A percentile compares a stretch with the other conserved stretches of the same genome.
These are phyloP conservation scores for Eonycteris spelaea DNA, from an alignment of 2,113 vertebrate species.

Conservation along the genomic window DNA sequence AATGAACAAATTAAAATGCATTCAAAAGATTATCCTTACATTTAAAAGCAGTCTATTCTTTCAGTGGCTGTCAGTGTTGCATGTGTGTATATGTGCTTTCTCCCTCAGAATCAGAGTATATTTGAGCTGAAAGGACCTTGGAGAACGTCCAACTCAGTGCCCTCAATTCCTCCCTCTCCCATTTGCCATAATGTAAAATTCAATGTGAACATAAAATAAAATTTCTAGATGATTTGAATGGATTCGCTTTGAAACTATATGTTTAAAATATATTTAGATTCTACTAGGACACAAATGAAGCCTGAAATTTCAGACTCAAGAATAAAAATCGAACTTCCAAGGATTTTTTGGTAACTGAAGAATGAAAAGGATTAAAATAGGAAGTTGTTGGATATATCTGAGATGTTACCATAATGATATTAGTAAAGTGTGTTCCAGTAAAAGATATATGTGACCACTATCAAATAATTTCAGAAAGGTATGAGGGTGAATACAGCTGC, in stretches of 20 bases:
- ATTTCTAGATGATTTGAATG: constrained; percentile 31
- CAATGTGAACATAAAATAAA: constrained; percentile 53
- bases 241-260: constrained; percentile 31
- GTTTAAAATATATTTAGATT: constrained; percentile 40
- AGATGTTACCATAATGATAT: background rate
- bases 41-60: constrained; percentile 46
- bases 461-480: background rate
- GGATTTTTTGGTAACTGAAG: background rate
- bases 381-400: background rate
- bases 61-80: background rate
- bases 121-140: constrained; percentile 34
- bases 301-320: constrained; percentile 32
- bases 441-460: background rate
- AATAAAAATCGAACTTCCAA: background rate
- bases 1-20: constrained; percentile 45
- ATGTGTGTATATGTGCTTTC: background rate
- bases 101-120: constrained; percentile 6
- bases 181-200: constrained; percentile 44
- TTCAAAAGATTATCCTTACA: background rate
- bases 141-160: constrained; percentile 20
- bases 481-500: background rate
- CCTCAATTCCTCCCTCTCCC: background rate
- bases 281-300: constrained; percentile 31
- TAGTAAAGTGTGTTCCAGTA: background rate
- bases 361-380: constrained; percentile 36